A percentile compares a stretch with the other conserved stretches of the same genome.
Conservation (phyloP, 2,113 vertebrate species). For the Ariopsis seemanni region DNA sequence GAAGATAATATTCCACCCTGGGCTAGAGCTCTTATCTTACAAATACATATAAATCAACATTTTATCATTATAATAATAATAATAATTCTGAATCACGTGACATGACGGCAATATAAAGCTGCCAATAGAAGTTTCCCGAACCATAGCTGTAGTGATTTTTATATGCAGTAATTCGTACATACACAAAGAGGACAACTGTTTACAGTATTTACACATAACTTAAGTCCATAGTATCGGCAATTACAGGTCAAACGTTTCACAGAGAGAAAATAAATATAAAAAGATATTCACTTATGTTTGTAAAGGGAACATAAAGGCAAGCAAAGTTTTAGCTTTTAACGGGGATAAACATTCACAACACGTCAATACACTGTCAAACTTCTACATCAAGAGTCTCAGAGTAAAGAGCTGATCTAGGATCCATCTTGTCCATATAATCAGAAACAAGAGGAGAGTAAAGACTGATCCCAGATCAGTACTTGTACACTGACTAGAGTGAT, state of each 20-base stretch:
- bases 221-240: conserved; percentile 67
- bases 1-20: conserved; percentile 65
- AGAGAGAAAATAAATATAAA: conserved; percentile 76
- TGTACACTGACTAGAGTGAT: conserved; percentile 14
- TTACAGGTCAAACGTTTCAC: conserved; percentile 70
- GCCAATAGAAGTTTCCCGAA: conserved; percentile 64
- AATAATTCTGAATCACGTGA: conserved; percentile 48
- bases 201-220: conserved; percentile 78
- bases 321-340: conserved; percentile 58
- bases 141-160: conserved; percentile 57
- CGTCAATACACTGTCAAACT: conserved; percentile 58
- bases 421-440: background rate
- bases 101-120: conserved; percentile 65
- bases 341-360: conserved; percentile 59
- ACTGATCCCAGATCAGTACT: conserved; percentile 1
- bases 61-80: conserved; percentile 42
- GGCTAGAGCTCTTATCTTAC: conserved; percentile 66
- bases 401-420: conserved; percentile 2
- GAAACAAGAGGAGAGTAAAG: background rate
- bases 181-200: conserved; percentile 60
- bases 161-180: conserved; percentile 66
- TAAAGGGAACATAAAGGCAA: conserved; percentile 68
- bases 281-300: conserved; percentile 58
- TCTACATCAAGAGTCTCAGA: background rate
- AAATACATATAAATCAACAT: conserved; percentile 74